Percentiles rank a stretch among this genome's conserved stretches.
These are phyloP conservation scores for Mythimna vitellina DNA, from an alignment of 2,888 invertebrate genomes.

Conservation along the genomic window DNA sequence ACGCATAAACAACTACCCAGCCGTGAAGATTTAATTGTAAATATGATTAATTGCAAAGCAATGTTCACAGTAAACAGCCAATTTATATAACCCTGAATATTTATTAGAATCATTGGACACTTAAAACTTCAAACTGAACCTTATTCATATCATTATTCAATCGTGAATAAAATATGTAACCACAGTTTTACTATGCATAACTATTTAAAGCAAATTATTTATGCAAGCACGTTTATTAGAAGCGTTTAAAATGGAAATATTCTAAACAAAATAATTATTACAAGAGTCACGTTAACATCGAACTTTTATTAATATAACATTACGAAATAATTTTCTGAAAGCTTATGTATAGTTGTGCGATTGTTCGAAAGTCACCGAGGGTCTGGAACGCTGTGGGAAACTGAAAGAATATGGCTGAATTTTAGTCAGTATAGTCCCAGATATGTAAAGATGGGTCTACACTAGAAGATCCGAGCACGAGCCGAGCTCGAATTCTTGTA, in stretches of 20 bases:
- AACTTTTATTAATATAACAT: not conserved
- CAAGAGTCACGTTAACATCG: not conserved
- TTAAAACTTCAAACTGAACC: constrained; percentile 24
- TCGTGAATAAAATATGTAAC: constrained; percentile 20
- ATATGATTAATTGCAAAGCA: not conserved
- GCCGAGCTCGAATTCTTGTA: no score
- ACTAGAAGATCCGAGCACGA: no score
- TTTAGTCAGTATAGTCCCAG: no score
- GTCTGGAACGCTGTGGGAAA: no score
- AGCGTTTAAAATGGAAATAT: constrained; percentile 8
- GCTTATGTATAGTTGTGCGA: no score
- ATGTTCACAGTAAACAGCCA: not conserved
- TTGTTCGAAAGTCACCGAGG: no score
- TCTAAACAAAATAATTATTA: constrained; percentile 17
- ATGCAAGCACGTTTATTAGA: constrained; percentile 10
- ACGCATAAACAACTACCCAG: not conserved
- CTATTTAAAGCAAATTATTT: constrained; percentile 19
- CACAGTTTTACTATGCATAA: constrained; percentile 37
- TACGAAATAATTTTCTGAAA: no score
- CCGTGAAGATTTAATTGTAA: not conserved
- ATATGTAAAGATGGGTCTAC: no score
- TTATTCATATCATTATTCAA: constrained; percentile 31
- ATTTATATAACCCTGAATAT: constrained; percentile 2
- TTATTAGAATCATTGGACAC: constrained; percentile 8
- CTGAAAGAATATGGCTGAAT: no score